Conservation (phyloP, 2,797 vertebrate species). For the Myotis daubentonii region DNA sequence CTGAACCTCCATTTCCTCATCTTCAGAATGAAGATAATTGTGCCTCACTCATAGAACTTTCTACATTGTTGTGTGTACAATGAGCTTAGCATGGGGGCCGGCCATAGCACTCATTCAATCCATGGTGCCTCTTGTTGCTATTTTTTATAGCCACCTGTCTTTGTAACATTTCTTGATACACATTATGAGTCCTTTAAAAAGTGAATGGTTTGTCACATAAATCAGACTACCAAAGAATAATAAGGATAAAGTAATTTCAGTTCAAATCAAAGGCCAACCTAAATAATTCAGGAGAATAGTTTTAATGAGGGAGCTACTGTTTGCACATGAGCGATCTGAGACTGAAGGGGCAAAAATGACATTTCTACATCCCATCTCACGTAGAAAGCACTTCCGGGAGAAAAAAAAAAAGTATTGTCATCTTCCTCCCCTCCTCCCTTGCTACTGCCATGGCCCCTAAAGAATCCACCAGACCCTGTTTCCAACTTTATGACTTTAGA, state of each 20-base stretch:
- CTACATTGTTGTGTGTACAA: not conserved
- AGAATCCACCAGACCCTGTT: not conserved
- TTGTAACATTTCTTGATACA: slow-evolving; percentile 5
- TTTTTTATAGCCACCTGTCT: not conserved
- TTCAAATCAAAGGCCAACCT: not conserved
- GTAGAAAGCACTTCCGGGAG: not conserved
- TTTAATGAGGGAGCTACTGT: not conserved
- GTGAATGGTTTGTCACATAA: not conserved
- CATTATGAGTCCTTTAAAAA: slow-evolving; percentile 17
- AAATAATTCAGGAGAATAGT: not conserved
- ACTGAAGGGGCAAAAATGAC: not conserved
- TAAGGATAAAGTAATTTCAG: not conserved
- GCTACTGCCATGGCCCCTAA: not conserved
- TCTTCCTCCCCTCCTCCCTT: not conserved
- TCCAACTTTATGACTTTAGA: not conserved
- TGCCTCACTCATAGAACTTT: not conserved
- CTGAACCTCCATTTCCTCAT: not conserved
- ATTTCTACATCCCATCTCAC: not conserved
- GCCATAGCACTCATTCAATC: not conserved
- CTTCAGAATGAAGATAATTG: not conserved
- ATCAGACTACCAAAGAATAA: not conserved
- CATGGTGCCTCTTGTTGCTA: not conserved
- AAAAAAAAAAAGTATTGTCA: not conserved
- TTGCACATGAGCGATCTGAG: not conserved
- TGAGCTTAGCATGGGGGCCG: not conserved